Base-by-base conservation (phyloP, 2,797 vertebrate genomes). In the Pangasius mekongensis region DNA sequence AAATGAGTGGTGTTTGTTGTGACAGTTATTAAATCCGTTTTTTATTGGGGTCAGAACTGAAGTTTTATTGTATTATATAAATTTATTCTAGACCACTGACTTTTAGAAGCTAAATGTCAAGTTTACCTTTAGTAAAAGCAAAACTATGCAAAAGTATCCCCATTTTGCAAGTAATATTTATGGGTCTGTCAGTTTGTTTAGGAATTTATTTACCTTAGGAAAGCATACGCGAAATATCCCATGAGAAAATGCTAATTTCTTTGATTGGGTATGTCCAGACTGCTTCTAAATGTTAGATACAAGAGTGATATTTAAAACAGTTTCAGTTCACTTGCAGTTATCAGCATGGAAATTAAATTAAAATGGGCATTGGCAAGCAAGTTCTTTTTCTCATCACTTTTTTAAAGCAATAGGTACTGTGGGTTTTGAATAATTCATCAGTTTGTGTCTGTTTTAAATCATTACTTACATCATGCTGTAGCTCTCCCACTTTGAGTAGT, bases 291-390 rank as follows among this genome's bases (percentile, higher is more conserved):
- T 56, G 77, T 18, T 80, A 33, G n/a, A 33, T 33, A 22, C 52
- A 80, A 56, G 52, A 80, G 52, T 33, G 1, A 80, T 24, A 80
- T 56, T 78, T 49, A 43, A 43, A 76, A 76, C 27, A 49, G 24
- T 86, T 89, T 49, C 86, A 89, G 66, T 87, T 85, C 85, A 58
- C 54, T n/a, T 84, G 73, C 80, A 89, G 87, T 84, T 87, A 84
- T 89, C 73, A 82, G 39, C 91, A 85, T 93, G 86, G 90, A 89
- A 93, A 89, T 88, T 84, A 89, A 90, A 89, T 90, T 80, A 80
- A 78, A 78, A 56, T 80, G 30, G 22, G 16, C 52, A 56, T 36
- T 54, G 74, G 27, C 47, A 77, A 8, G 27, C 27, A 77, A 18
- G 16, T 54, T 77, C 47, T 77, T 56, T 78, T 56, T 78, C 52